Evolutionary conservation across 2,888 invertebrate species (phyloP).

Genomic region (Choristoneura rosaceana): DNA sequence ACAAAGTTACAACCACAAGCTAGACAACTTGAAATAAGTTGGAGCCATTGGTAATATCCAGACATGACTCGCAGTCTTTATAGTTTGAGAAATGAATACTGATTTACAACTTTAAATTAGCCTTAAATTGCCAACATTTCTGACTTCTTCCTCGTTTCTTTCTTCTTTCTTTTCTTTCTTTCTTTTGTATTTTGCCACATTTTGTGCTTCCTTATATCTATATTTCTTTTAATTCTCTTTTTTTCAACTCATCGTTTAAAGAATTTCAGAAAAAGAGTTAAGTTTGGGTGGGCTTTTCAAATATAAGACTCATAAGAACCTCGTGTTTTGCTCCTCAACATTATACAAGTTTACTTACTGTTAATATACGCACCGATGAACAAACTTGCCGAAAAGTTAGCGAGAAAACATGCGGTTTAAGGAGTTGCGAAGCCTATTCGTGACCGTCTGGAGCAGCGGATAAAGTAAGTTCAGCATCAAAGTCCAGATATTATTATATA

Average conservation of each 20-base stretch:
- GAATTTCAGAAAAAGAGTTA: not conserved
- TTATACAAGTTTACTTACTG: conserved; percentile 1
- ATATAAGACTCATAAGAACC: not conserved
- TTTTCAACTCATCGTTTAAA: not conserved
- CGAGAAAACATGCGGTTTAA: conserved; percentile 21
- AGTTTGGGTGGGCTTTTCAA: not conserved
- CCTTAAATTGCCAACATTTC: not conserved
- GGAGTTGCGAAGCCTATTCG: conserved; percentile 25
- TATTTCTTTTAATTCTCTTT: not conserved
- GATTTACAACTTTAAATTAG: not conserved
- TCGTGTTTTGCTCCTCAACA: conserved; percentile 4
- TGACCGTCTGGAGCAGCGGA: conserved; percentile 11
- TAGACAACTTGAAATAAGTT: conserved; percentile 24
- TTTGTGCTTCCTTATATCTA: no score
- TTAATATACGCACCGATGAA: not conserved
- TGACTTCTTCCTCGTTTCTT: not conserved
- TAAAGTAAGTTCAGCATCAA: conserved; percentile 22
- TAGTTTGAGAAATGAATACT: conserved; percentile 5
- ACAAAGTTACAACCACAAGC: conserved; percentile 26
- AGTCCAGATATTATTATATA: conserved; percentile 30
- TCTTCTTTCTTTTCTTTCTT: not conserved
- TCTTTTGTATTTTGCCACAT: not conserved
- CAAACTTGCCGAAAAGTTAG: conserved; percentile 7
- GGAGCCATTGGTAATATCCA: conserved; percentile 28
- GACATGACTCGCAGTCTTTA: conserved; percentile 12